phyloP scores from a whole-genome alignment of 2,888 invertebrate species.

The Automeris io region DNA sequence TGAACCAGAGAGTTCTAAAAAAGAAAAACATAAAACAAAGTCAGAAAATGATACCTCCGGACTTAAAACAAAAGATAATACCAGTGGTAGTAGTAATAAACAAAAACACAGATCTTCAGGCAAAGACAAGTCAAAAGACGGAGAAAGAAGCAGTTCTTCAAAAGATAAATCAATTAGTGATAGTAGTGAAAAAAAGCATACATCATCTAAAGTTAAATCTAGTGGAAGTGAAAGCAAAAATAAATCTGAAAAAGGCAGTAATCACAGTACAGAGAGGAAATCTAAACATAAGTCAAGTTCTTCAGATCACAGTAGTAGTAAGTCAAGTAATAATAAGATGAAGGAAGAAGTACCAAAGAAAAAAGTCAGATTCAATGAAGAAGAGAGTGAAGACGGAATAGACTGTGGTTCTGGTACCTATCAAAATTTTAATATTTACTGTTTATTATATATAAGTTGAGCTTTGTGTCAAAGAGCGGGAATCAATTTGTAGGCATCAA shows the following conservation, averaged over 20 bases:
- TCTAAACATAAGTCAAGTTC: conserved; percentile 54
- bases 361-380: conserved; percentile 38
- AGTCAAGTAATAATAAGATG: conserved; percentile 48
- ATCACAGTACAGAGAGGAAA: conserved; percentile 43
- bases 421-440: not conserved
- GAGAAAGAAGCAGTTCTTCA: conserved; percentile 39
- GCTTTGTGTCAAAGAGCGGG: no score
- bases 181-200: conserved; percentile 53
- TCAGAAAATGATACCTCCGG: conserved; percentile 40
- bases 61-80: conserved; percentile 44
- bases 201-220: conserved; percentile 45
- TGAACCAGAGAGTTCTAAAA: conserved; percentile 24
- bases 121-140: conserved; percentile 56
- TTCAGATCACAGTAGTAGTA: conserved; percentile 42
- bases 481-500: no score
- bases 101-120: conserved; percentile 55
- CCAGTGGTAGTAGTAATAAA: conserved; percentile 44
- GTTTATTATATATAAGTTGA: not conserved
- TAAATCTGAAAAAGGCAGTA: conserved; percentile 37
- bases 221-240: conserved; percentile 36
- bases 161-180: conserved; percentile 56
- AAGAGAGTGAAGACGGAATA: conserved; percentile 79
- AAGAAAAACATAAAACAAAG: conserved; percentile 34
- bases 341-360: conserved; percentile 67
- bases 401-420: conserved; percentile 80